Evolutionary conservation across 2,888 invertebrate genomes (phyloP).

Genomic region (Polydrusus cervinus): DNA sequence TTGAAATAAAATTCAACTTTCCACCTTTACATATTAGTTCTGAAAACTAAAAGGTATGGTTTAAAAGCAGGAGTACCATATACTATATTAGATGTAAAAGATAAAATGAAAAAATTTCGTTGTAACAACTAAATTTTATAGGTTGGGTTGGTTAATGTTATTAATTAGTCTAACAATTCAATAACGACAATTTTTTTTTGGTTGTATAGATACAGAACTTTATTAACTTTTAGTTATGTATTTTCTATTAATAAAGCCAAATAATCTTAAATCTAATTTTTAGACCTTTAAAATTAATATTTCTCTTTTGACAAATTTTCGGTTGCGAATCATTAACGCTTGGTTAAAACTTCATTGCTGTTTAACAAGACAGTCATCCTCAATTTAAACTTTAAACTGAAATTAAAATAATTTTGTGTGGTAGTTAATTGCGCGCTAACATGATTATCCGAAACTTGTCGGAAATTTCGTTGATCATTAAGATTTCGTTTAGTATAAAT

Average conservation of each 20-base stretch:
- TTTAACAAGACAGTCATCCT: conserved; percentile 33
- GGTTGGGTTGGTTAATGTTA: no score
- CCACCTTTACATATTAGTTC: no score
- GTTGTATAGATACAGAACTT: no score
- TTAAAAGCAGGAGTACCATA: no score
- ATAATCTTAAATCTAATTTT: conserved; percentile 10
- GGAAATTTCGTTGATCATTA: conserved; percentile 17
- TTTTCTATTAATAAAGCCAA: background rate
- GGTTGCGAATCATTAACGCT: conserved; percentile 37
- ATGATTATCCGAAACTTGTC: conserved; percentile 17
- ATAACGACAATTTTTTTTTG: no score
- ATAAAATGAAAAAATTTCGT: no score
- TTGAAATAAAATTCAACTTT: no score
- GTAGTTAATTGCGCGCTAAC: conserved; percentile 33
- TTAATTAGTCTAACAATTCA: no score
- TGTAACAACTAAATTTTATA: no score
- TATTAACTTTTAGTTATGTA: no score
- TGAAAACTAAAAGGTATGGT: no score
- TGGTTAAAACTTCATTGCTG: conserved; percentile 25
- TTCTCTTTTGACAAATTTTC: conserved; percentile 32
- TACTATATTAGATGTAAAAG: no score
- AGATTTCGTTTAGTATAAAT: conserved; percentile 14
- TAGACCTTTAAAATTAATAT: conserved; percentile 28
- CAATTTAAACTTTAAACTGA: conserved; percentile 25
- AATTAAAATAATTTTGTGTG: conserved; percentile 33